Percentiles rank a stretch among this genome's conserved stretches.
Evolutionary conservation across 2,113 vertebrate genomes (phyloP).

Genomic region (Geococcyx californianus): DNA sequence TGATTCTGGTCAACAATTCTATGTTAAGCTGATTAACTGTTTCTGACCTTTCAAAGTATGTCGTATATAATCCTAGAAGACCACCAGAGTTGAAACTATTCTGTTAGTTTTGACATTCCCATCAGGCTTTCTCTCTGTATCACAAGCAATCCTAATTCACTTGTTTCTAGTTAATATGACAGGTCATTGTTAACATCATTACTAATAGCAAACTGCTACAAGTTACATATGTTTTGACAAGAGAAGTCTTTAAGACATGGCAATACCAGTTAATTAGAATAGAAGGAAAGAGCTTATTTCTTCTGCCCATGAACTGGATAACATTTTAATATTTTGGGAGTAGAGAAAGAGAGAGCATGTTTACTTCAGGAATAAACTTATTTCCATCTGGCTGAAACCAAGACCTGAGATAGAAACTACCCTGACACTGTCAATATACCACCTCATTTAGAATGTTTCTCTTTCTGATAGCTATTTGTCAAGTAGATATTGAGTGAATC

Average conservation of each 20-base stretch:
- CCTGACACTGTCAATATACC: background rate
- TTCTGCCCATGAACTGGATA: background rate
- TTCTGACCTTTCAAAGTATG: constrained; percentile 62
- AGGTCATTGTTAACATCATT: constrained; percentile 62
- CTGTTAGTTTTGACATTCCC: constrained; percentile 69
- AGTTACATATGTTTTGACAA: constrained; percentile 55
- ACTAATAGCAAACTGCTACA: constrained; percentile 51
- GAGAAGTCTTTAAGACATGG: constrained; percentile 24
- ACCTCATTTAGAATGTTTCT: background rate
- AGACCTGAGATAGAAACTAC: background rate
- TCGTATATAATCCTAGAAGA: constrained; percentile 54
- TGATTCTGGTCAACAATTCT: constrained; percentile 34
- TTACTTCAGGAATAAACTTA: background rate
- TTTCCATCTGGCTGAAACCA: background rate
- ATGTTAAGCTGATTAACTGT: constrained; percentile 65
- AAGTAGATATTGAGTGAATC: background rate
- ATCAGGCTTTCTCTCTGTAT: constrained; percentile 58
- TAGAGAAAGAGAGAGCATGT: background rate
- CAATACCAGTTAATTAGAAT: constrained; percentile 15
- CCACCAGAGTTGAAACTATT: constrained; percentile 68
- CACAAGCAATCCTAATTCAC: constrained; percentile 44
- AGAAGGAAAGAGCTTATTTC: background rate
- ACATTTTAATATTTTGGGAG: background rate
- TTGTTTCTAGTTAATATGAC: constrained; percentile 70
- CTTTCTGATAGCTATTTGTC: background rate